Conservation (phyloP, 2,113 vertebrate genomes). For the Numenius arquata region DNA sequence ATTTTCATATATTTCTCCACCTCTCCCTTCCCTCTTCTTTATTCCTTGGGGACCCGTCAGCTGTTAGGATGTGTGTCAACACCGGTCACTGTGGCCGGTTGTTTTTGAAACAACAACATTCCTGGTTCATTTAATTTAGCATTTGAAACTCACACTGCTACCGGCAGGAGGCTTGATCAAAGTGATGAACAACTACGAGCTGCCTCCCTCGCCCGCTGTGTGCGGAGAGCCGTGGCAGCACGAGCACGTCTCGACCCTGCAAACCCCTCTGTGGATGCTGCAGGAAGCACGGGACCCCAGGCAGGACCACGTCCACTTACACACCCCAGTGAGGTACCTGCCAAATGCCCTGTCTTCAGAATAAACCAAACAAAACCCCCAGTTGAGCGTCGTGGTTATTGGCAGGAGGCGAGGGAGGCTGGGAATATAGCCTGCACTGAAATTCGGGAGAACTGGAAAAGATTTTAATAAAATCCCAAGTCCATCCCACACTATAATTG, state of each 20-base stretch:
- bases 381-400: fast-evolving
- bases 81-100: not conserved
- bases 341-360: not conserved
- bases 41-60: not conserved
- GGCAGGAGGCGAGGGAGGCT: not conserved
- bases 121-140: not conserved
- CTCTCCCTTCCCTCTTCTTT: not conserved
- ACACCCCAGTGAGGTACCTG: not conserved
- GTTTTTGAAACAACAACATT: not conserved
- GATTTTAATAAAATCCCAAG: not conserved
- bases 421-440: not conserved
- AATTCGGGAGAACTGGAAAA: not conserved
- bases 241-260: fast-evolving
- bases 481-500: not conserved
- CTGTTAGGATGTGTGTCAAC: not conserved
- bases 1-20: not conserved
- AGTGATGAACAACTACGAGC: not conserved
- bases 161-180: not conserved
- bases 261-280: not conserved
- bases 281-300: not conserved
- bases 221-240: fast-evolving
- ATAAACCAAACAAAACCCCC: not conserved
- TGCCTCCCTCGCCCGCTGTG: not conserved
- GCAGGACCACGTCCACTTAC: not conserved
- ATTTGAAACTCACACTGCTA: not conserved